A percentile compares a stretch with the other conserved stretches of the same genome.
phyloP scores from a whole-genome alignment of 2,797 vertebrate species.

The Eulemur rubriventer region DNA sequence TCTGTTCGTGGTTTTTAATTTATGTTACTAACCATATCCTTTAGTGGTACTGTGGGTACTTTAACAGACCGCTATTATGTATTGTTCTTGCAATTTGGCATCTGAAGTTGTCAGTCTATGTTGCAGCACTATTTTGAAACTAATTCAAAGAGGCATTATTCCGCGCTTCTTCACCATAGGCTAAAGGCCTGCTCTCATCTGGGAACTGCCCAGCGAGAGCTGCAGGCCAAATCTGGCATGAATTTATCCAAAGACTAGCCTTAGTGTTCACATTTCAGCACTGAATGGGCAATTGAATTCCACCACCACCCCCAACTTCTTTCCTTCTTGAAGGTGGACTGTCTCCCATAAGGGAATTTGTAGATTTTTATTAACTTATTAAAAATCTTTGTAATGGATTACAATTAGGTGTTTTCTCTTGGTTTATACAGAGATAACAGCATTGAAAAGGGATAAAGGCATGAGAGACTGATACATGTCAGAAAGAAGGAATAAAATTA shows the following conservation, averaged over 20 bases:
- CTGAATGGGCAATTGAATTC: conserved; percentile 79
- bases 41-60: conserved; percentile 72
- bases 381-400: conserved; percentile 18
- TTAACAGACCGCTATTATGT: conserved; percentile 84
- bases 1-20: conserved; percentile 80
- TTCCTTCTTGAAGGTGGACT: conserved; percentile 63
- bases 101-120: conserved; percentile 81
- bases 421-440: not conserved
- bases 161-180: conserved; percentile 81
- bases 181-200: conserved; percentile 80
- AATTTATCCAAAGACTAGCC: conserved; percentile 85
- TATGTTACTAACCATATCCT: conserved; percentile 83
- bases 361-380: conserved; percentile 59
- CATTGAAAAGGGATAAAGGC: not conserved
- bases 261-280: conserved; percentile 80
- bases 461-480: not conserved
- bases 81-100: conserved; percentile 76
- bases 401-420: not conserved
- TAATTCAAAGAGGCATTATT: conserved; percentile 87
- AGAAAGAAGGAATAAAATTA: not conserved
- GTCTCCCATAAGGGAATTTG: conserved; percentile 55
- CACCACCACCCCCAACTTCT: conserved; percentile 57
- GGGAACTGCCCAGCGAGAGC: conserved; percentile 80
- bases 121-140: conserved; percentile 82
- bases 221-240: conserved; percentile 87